Percentiles rank a stretch among this genome's conserved stretches.
These are phyloP conservation scores for Falco columbarius DNA, from an alignment of 2,797 vertebrate genomes.

Conservation along the genomic window DNA sequence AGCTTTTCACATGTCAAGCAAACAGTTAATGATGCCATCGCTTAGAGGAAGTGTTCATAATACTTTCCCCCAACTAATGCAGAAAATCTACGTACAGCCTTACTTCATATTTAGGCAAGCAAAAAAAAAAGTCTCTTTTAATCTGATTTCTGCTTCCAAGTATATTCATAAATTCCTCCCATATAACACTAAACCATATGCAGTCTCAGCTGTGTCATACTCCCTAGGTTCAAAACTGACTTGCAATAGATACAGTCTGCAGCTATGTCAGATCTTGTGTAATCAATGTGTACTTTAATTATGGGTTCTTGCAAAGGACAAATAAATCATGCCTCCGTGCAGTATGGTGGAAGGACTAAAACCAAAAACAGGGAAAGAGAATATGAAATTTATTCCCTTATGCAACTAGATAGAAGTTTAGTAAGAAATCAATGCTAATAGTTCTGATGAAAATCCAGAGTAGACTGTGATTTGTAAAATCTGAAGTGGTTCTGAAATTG, in stretches of 20 bases:
- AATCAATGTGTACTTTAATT: conserved; percentile 48
- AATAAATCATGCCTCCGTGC: conserved; percentile 4
- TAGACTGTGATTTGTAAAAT: not conserved
- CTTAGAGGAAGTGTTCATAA: conserved; percentile 16
- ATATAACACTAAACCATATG: conserved; percentile 29
- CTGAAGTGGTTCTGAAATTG: conserved; percentile 17
- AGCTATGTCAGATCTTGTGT: conserved; percentile 11
- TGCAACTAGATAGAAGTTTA: not conserved
- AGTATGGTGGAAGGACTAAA: not conserved
- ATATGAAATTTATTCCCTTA: not conserved
- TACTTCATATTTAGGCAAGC: conserved; percentile 14
- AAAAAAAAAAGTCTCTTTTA: conserved; percentile 27
- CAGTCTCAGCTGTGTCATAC: conserved; percentile 23
- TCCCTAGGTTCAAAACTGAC: not conserved
- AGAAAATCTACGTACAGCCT: not conserved
- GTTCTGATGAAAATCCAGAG: conserved; percentile 12
- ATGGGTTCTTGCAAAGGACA: conserved; percentile 2
- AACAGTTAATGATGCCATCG: not conserved
- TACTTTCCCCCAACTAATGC: not conserved
- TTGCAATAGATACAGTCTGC: not conserved
- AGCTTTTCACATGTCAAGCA: not conserved
- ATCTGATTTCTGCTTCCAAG: conserved; percentile 41
- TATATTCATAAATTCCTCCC: conserved; percentile 23
- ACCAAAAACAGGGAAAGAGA: not conserved
- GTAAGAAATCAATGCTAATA: not conserved